These are phyloP conservation scores for Molanna angustata DNA, from an alignment of 2,888 invertebrate genomes.

Conservation along the genomic window DNA sequence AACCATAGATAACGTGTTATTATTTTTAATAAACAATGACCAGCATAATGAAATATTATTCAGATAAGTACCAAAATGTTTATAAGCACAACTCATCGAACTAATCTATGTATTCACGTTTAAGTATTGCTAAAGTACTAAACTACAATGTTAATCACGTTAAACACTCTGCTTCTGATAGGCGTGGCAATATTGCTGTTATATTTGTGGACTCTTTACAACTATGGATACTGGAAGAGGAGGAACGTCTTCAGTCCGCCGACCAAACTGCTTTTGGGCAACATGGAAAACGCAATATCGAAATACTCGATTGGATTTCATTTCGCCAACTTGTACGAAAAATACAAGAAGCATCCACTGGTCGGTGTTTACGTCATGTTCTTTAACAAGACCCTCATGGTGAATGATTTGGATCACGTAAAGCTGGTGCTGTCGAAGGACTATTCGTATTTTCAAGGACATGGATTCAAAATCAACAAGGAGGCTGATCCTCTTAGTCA, in stretches of 20 bases:
- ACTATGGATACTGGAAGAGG: background rate
- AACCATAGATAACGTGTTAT: too few species aligned
- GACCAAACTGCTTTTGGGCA: background rate
- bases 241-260: background rate
- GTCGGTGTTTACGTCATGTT: background rate
- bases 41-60: too few species aligned
- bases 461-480: conserved; percentile 11
- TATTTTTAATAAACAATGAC: too few species aligned
- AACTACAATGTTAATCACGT: too few species aligned
- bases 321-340: too few species aligned
- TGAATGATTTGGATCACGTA: conserved; percentile 13
- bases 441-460: conserved; percentile 9
- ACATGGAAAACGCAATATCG: background rate
- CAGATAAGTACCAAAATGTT: too few species aligned
- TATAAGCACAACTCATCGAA: too few species aligned
- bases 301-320: background rate
- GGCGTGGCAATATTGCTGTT: background rate
- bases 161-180: background rate
- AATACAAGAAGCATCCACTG: too few species aligned
- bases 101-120: too few species aligned
- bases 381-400: conserved; percentile 1
- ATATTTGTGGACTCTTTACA: background rate
- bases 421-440: conserved; percentile 17
- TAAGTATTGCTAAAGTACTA: too few species aligned
- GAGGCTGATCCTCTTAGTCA: conserved; percentile 13